Evolutionary conservation across 2,797 vertebrate genomes (phyloP).

Genomic region (Catharus ustulatus): DNA sequence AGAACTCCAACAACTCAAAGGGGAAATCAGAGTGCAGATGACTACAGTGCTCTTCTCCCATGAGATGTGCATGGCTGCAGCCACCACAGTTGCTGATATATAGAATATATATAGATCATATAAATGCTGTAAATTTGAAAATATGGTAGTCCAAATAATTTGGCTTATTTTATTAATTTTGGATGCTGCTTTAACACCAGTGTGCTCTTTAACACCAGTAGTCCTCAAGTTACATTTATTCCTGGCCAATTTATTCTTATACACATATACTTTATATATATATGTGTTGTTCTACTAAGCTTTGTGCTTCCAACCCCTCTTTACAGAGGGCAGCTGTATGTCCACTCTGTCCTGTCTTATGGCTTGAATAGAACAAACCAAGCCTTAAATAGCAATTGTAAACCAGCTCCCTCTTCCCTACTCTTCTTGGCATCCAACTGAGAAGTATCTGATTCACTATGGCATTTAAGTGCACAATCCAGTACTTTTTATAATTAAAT

Average conservation of each 20-base stretch:
- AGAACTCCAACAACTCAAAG: not conserved
- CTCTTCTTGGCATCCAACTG: not conserved
- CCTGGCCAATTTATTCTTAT: not conserved
- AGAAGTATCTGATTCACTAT: not conserved
- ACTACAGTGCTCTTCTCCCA: not conserved
- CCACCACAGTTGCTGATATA: not conserved
- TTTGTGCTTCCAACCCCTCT: not conserved
- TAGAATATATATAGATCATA: not conserved
- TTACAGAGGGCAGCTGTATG: not conserved
- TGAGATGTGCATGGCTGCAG: not conserved
- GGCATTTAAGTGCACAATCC: not conserved
- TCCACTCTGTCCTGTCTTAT: not conserved
- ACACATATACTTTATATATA: not conserved
- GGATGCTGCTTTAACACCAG: not conserved
- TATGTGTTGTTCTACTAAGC: not conserved
- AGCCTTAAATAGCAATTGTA: not conserved
- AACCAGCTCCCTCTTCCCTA: not conserved
- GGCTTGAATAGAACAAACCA: not conserved
- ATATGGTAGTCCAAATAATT: not conserved
- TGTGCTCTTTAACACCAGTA: not conserved
- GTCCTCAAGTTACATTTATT: not conserved
- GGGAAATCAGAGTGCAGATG: not conserved
- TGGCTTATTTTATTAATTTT: not conserved
- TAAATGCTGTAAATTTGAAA: not conserved
- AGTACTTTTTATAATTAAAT: not conserved